Conservation (phyloP, 92 coral and sea anemone species). For the Phenganax marumi region DNA sequence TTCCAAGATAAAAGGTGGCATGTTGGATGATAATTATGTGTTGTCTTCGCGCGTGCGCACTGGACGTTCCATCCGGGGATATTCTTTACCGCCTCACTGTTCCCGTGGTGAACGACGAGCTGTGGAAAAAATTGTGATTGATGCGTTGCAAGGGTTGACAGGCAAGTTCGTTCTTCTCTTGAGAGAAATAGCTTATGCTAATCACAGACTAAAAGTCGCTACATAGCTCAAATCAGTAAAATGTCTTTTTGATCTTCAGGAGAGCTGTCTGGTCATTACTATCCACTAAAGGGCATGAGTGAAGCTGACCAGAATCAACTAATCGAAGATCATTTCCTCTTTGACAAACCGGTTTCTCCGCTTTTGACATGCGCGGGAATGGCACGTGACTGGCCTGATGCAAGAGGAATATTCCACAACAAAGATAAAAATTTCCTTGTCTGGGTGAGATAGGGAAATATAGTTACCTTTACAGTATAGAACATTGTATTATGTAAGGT, state of each 20-base stretch:
- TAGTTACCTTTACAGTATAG: background rate
- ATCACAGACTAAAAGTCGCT: no score
- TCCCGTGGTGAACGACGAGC: slow-evolving; percentile 92
- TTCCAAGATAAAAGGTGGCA: slow-evolving; percentile 77
- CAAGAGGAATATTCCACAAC: slow-evolving; percentile 98
- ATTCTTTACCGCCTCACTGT: slow-evolving; percentile 90
- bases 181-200: no score
- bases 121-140: slow-evolving; percentile 71
- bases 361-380: slow-evolving; percentile 98
- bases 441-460: slow-evolving; percentile 53
- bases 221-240: background rate
- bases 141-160: slow-evolving; percentile 75
- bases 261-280: slow-evolving; percentile 88
- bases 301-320: slow-evolving; percentile 86
- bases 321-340: slow-evolving; percentile 90
- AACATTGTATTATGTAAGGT: no score
- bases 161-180: slow-evolving; percentile 49
- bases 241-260: slow-evolving; percentile 55
- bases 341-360: slow-evolving; percentile 99
- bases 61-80: slow-evolving; percentile 83
- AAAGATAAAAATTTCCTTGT: slow-evolving; percentile 89
- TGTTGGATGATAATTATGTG: slow-evolving; percentile 76
- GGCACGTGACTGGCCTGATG: slow-evolving; percentile 99
- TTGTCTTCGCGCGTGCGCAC: slow-evolving; percentile 90
- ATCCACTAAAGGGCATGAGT: slow-evolving; percentile 92